A percentile compares a stretch with the other conserved stretches of the same genome.
These are phyloP conservation scores for Prenolepis imparis DNA, from an alignment of 2,888 invertebrate genomes.

Conservation along the genomic window DNA sequence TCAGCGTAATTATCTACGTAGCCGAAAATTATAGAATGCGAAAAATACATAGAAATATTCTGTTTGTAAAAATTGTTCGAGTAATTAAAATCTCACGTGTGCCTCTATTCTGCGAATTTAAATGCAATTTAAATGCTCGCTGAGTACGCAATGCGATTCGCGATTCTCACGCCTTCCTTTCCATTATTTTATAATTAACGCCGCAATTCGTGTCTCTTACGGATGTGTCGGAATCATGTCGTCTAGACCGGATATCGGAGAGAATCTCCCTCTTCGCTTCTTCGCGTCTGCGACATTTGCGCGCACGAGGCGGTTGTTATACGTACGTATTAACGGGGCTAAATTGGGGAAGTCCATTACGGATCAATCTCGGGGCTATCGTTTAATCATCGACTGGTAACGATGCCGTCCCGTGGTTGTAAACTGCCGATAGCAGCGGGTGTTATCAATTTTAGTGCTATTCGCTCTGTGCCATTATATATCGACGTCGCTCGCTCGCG, in stretches of 20 bases:
- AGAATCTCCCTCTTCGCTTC: background rate
- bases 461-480: conserved; percentile 30
- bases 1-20: background rate
- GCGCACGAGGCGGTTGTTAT: background rate
- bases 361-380: conserved; percentile 44
- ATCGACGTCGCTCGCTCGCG: conserved; percentile 15
- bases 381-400: conserved; percentile 48
- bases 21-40: background rate
- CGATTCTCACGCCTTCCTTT: background rate
- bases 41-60: background rate
- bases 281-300: background rate
- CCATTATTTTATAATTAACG: conserved; percentile 18
- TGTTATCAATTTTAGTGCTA: conserved; percentile 49
- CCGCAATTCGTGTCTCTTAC: conserved; percentile 10
- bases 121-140: conserved; percentile 11
- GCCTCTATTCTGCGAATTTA: background rate
- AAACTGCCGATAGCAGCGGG: conserved; percentile 26
- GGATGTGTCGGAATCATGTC: conserved; percentile 21
- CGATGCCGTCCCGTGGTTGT: conserved; percentile 15
- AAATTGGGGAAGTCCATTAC: conserved; percentile 45
- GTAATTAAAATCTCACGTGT: conserved; percentile 25
- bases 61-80: background rate
- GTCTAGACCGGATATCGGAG: background rate
- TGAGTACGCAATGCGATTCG: background rate
- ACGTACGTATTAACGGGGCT: background rate